phyloP scores from a whole-genome alignment of 2,113 vertebrate species.

The Scortum barcoo region DNA sequence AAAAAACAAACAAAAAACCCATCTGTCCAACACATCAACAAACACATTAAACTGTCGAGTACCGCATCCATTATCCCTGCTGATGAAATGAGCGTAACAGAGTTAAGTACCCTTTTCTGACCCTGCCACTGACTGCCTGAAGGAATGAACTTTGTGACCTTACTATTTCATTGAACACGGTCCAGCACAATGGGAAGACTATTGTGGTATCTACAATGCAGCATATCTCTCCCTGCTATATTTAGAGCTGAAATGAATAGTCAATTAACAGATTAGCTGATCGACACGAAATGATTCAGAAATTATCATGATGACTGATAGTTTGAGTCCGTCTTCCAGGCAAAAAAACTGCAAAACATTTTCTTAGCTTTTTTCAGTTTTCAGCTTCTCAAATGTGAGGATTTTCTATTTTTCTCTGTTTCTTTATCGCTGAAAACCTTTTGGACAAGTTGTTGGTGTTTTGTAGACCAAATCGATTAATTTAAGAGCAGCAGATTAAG shows the following conservation, averaged over 20 bases:
- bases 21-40: slow-evolving; percentile 32
- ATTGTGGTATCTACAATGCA: neutral
- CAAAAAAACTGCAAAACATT: neutral
- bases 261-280: neutral
- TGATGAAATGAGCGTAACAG: slow-evolving; percentile 32
- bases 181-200: neutral
- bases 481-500: neutral
- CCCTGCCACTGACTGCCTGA: slow-evolving; percentile 1
- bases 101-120: slow-evolving; percentile 40
- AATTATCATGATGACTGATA: neutral
- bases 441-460: neutral
- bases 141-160: slow-evolving; percentile 37
- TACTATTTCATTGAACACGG: slow-evolving; percentile 11
- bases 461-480: no score
- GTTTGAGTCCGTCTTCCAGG: neutral
- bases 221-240: neutral
- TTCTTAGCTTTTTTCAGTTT: no score
- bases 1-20: neutral
- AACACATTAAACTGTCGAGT: slow-evolving; percentile 6
- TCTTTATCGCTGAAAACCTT: neutral
- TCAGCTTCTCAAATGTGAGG: neutral
- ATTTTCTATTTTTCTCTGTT: neutral
- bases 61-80: slow-evolving; percentile 48
- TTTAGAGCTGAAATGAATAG: neutral
- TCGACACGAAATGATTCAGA: neutral